Evolutionary conservation across 1,140 invertebrate species (phyloP).

Genomic region (Diorhabda elongata): DNA sequence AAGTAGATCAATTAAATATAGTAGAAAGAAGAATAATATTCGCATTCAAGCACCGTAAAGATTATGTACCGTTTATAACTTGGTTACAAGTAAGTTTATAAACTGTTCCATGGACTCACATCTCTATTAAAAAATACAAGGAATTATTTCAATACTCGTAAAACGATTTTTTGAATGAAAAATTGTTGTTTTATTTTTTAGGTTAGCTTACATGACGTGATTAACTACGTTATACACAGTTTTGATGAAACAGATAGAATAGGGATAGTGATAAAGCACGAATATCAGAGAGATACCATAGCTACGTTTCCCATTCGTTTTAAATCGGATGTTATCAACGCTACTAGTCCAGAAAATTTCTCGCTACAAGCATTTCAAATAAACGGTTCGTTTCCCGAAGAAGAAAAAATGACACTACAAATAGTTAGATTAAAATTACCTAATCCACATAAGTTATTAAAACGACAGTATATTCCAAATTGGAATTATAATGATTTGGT

Average conservation of each 20-base stretch:
- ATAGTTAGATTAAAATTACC: not conserved
- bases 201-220: not conserved
- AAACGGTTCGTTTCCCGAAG: not conserved
- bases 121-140: too few relatives aligned
- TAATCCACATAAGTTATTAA: not conserved
- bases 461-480: not conserved
- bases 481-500: not conserved
- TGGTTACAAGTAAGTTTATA: not conserved
- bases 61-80: not conserved
- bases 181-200: not conserved
- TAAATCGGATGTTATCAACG: not conserved
- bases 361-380: not conserved
- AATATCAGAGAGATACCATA: not conserved
- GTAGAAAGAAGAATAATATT: constrained; percentile 6
- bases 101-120: too few relatives aligned
- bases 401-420: constrained; percentile 4
- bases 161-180: too few relatives aligned
- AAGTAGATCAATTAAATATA: not conserved
- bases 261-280: constrained; percentile 6
- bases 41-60: not conserved
- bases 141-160: too few relatives aligned
- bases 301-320: constrained; percentile 5
- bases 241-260: not conserved
- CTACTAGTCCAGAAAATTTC: not conserved
- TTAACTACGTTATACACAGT: not conserved